Percentiles rank a stretch among this genome's conserved stretches.
These are phyloP conservation scores for Scolopax bukidnonensis DNA, from an alignment of 2,797 vertebrate species.

Conservation along the genomic window DNA sequence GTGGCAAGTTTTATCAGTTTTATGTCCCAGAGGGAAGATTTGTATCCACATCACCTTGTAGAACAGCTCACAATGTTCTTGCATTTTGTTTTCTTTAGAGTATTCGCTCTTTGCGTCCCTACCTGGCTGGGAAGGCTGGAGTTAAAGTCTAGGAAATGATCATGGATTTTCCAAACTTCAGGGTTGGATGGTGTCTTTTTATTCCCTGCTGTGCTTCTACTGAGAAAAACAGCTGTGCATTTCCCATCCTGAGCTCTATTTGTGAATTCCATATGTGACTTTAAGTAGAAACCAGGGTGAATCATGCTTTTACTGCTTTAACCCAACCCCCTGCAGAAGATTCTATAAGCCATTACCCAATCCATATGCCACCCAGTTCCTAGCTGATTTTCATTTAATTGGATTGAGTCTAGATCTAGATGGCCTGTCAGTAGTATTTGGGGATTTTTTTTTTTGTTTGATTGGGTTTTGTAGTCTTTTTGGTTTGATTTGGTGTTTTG, in stretches of 20 bases:
- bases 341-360: background rate
- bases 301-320: background rate
- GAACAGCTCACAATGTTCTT: rapidly evolving
- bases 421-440: background rate
- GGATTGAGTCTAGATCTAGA: background rate
- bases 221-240: background rate
- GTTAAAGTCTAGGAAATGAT: background rate
- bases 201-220: background rate
- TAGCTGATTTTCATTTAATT: background rate
- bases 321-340: background rate
- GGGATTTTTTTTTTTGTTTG: background rate
- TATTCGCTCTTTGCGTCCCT: background rate
- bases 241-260: constrained; percentile 24
- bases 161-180: background rate
- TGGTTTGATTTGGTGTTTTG: no score
- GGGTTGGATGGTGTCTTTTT: background rate
- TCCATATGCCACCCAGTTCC: background rate
- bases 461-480: no score
- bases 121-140: background rate
- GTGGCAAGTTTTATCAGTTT: background rate
- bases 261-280: constrained; percentile 19
- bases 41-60: background rate
- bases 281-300: background rate
- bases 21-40: background rate
- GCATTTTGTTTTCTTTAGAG: background rate